A percentile compares a stretch with the other conserved stretches of the same genome.
Evolutionary conservation across 2,797 vertebrate genomes (phyloP).

Genomic region (Microchirus variegatus): DNA sequence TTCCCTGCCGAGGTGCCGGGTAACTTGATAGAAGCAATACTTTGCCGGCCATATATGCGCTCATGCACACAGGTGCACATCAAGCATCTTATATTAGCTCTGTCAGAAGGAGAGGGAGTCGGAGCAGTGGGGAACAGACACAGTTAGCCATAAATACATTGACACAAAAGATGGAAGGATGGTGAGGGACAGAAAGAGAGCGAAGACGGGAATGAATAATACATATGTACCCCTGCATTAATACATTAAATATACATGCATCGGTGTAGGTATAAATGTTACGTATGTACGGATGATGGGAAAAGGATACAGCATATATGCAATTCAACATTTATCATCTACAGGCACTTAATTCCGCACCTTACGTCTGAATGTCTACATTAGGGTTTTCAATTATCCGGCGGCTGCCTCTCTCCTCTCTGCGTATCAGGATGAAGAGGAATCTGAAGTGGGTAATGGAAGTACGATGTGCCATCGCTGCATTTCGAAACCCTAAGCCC

Average conservation of each 20-base stretch:
- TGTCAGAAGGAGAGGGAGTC: constrained; percentile 50
- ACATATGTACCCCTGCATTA: constrained; percentile 19
- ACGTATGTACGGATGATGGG: not conserved
- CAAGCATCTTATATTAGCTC: constrained; percentile 72
- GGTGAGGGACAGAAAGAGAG: constrained; percentile 7
- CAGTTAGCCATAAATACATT: constrained; percentile 34
- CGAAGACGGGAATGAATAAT: constrained; percentile 38
- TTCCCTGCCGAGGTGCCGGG: constrained; percentile 50
- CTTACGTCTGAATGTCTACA: constrained; percentile 41
- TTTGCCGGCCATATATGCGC: constrained; percentile 49
- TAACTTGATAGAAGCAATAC: constrained; percentile 71
- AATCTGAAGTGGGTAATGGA: constrained; percentile 58
- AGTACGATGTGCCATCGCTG: constrained; percentile 21
- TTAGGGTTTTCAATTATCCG: constrained; percentile 69
- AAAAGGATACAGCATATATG: constrained; percentile 10
- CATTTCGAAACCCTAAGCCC: constrained; percentile 21
- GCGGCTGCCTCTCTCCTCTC: constrained; percentile 34
- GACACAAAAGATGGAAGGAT: constrained; percentile 37
- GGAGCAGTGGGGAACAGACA: constrained; percentile 28
- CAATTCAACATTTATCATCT: constrained; percentile 28
- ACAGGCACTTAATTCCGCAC: constrained; percentile 31
- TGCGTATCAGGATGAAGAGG: constrained; percentile 50
- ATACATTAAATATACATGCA: constrained; percentile 31
- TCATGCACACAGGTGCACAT: constrained; percentile 72
- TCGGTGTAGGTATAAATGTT: constrained; percentile 4